Evolutionary conservation across 2,888 invertebrate genomes (phyloP).

Genomic region (Syrista parreyssii): DNA sequence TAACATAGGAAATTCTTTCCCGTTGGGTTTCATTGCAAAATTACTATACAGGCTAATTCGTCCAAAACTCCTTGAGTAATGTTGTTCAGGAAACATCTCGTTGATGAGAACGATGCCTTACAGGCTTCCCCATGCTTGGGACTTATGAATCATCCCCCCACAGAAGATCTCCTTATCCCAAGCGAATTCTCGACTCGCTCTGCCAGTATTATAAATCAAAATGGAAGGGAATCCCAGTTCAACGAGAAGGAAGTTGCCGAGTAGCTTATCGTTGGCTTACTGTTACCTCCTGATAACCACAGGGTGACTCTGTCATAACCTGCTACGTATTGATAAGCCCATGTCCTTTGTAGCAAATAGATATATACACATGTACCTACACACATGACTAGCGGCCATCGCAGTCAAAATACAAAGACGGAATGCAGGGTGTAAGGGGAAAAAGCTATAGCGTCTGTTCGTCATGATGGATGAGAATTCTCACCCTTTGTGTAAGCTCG

Average conservation of each 20-base stretch:
- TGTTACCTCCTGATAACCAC: neutral
- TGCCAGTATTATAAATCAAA: constrained; percentile 3
- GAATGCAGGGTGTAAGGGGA: neutral
- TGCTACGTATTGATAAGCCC: neutral
- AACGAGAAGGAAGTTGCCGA: neutral
- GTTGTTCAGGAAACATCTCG: too few species aligned
- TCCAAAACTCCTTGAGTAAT: too few species aligned
- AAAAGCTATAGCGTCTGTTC: neutral
- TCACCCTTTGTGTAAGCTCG: neutral
- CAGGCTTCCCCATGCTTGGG: neutral
- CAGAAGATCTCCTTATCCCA: neutral
- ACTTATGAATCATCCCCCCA: neutral
- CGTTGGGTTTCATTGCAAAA: too few species aligned
- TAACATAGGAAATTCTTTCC: too few species aligned
- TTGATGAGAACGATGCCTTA: neutral
- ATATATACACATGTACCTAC: neutral
- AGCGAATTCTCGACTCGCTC: neutral
- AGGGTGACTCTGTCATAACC: neutral
- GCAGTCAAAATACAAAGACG: neutral
- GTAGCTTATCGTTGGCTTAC: constrained; percentile 3
- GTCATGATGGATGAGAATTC: constrained; percentile 3
- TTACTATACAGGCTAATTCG: too few species aligned
- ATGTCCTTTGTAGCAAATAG: constrained; percentile 1
- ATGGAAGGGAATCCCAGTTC: neutral
- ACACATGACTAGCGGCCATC: neutral